A percentile compares a stretch with the other conserved stretches of the same genome.
Evolutionary conservation across 2,888 invertebrate species (phyloP).

Genomic region (Trimorus sp.): DNA sequence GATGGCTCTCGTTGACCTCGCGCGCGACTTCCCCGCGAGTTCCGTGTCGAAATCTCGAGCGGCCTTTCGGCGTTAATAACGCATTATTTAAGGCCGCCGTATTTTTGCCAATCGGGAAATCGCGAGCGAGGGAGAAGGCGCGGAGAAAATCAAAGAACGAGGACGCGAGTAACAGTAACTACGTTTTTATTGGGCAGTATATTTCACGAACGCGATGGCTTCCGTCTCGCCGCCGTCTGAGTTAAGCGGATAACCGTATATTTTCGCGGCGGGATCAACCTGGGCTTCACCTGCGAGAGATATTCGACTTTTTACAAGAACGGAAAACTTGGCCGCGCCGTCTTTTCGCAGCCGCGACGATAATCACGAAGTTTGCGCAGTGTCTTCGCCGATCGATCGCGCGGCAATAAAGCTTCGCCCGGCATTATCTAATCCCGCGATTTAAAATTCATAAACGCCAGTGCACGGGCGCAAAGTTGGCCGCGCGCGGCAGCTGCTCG

Average conservation of each 20-base stretch:
- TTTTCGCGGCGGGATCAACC: conserved; percentile 74
- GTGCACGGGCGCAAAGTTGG: no score
- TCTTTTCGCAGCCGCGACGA: conserved; percentile 37
- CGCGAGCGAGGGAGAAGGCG: conserved; percentile 23
- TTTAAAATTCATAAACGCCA: conserved; percentile 48
- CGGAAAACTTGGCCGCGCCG: conserved; percentile 45
- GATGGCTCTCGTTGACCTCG: conserved; percentile 20
- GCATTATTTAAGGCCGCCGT: conserved; percentile 40
- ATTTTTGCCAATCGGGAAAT: conserved; percentile 51
- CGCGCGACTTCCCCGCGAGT: not conserved
- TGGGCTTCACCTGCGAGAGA: conserved; percentile 65
- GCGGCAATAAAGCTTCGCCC: conserved; percentile 35
- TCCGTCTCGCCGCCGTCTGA: conserved; percentile 79
- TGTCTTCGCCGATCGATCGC: conserved; percentile 40
- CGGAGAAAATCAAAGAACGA: conserved; percentile 41
- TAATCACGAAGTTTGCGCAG: conserved; percentile 49
- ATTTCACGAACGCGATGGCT: conserved; percentile 77
- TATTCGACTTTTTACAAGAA: conserved; percentile 61
- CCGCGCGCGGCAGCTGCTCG: no score
- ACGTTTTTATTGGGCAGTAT: conserved; percentile 80
- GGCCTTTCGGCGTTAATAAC: conserved; percentile 23
- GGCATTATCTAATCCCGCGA: conserved; percentile 37
- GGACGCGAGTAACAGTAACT: conserved; percentile 72
- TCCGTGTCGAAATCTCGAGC: not conserved
- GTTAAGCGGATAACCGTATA: conserved; percentile 79